phyloP scores from a whole-genome alignment of 2,113 vertebrate species.

The Gymnocephalus cernua region DNA sequence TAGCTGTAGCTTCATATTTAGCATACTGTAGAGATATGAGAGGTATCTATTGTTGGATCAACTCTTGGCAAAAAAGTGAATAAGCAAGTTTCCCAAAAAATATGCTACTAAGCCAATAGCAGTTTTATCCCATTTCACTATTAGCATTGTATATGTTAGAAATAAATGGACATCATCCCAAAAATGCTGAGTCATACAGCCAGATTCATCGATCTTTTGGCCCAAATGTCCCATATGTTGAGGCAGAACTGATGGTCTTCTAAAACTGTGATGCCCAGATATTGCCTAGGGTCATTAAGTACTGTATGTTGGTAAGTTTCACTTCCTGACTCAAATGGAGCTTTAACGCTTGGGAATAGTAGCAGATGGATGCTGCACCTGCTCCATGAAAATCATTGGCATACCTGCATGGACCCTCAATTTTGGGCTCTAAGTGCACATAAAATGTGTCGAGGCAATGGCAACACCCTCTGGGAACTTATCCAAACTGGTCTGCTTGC shows the following conservation, averaged over 20 bases:
- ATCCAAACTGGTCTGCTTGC: conserved; percentile 46
- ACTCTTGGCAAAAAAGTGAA: neutral
- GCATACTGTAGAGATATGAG: neutral
- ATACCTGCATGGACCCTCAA: conserved; percentile 50
- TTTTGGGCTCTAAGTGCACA: conserved; percentile 59
- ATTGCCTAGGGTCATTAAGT: conserved; percentile 49
- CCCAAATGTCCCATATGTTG: neutral
- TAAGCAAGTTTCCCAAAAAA: conserved; percentile 1
- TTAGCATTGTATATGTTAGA: neutral
- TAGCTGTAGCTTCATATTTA: neutral
- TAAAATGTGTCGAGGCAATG: conserved; percentile 66
- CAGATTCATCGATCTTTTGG: conserved; percentile 5
- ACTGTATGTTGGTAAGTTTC: conserved; percentile 24
- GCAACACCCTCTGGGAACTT: conserved; percentile 58
- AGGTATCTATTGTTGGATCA: neutral
- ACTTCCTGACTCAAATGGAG: conserved; percentile 52
- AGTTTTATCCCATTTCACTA: neutral
- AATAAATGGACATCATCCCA: neutral
- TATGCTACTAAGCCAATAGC: neutral
- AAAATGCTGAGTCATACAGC: neutral
- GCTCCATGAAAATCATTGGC: conserved; percentile 54
- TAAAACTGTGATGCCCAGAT: neutral
- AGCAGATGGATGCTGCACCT: conserved; percentile 76
- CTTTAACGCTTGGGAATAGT: conserved; percentile 56
- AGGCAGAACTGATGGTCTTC: conserved; percentile 12